These are phyloP conservation scores for Amphiprion clarkii DNA, from an alignment of 2,797 vertebrate species.

Conservation along the genomic window DNA sequence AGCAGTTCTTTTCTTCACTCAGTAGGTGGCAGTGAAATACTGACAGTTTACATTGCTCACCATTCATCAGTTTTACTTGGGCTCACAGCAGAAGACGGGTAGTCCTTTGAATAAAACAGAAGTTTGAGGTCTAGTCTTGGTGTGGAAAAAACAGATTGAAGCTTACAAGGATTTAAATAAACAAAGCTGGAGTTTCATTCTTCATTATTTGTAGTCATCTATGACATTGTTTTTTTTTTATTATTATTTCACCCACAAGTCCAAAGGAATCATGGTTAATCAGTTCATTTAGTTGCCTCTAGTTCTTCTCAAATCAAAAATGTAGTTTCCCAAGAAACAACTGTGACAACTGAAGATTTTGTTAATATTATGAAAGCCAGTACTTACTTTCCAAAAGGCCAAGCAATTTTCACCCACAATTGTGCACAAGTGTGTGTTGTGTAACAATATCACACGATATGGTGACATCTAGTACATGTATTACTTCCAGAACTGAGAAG, in stretches of 20 bases:
- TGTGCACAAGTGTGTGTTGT: too few species aligned
- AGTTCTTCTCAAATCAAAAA: not conserved
- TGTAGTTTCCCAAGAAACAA: too few species aligned
- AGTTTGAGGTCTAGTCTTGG: not conserved
- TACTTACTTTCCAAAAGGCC: too few species aligned
- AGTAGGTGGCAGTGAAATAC: conserved; percentile 54
- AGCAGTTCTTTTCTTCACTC: not conserved
- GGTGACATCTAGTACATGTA: too few species aligned
- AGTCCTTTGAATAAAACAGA: not conserved
- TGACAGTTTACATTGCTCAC: conserved; percentile 12
- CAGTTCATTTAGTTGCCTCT: not conserved
- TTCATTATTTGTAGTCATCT: not conserved
- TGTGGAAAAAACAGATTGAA: not conserved
- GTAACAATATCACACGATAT: too few species aligned
- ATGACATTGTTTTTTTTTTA: not conserved
- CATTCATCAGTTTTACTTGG: not conserved
- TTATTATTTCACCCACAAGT: not conserved
- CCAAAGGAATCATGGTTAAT: not conserved
- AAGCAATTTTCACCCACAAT: too few species aligned
- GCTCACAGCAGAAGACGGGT: conserved; percentile 6
- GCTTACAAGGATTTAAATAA: too few species aligned
- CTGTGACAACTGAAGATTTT: not conserved
- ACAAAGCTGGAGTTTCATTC: not conserved
- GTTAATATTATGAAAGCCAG: too few species aligned
- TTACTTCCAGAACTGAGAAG: too few species aligned